A percentile compares a stretch with the other conserved stretches of the same genome.
phyloP scores from a whole-genome alignment of 2,113 vertebrate genomes.

The Opisthocomus hoazin region DNA sequence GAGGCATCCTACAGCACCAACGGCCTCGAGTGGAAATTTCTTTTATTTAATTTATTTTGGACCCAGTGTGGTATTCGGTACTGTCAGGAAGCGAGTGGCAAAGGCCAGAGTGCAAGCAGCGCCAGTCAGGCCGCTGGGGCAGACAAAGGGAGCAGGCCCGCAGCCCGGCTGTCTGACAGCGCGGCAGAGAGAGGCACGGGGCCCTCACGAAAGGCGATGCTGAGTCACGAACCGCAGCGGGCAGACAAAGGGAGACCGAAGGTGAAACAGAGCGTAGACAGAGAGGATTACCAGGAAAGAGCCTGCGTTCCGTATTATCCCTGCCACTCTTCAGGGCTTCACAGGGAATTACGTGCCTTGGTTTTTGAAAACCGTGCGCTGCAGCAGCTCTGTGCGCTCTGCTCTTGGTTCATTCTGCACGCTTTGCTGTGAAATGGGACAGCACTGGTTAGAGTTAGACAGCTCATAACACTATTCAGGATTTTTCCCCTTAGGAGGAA shows the following conservation, averaged over 20 bases:
- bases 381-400: not conserved
- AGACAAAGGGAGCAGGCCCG: not conserved
- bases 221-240: slow-evolving; percentile 44
- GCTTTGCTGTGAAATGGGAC: not conserved
- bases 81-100: not conserved
- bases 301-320: not conserved
- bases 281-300: not conserved
- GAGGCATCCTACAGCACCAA: not conserved
- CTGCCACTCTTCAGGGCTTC: not conserved
- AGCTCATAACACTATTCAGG: not conserved
- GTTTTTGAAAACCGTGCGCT: not conserved
- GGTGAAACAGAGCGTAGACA: not conserved
- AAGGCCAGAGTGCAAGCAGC: not conserved
- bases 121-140: not conserved
- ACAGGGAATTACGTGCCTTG: not conserved
- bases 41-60: not conserved
- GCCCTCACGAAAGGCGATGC: not conserved
- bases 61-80: not conserved
- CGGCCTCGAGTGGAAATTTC: not conserved
- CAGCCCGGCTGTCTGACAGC: not conserved
- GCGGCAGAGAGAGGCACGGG: not conserved
- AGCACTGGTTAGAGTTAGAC: not conserved
- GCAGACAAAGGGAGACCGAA: slow-evolving; percentile 8
- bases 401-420: not conserved
- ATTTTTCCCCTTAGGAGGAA: not conserved